These are phyloP conservation scores for Aphyosemion australe DNA, from an alignment of 2,113 vertebrate species.

Conservation along the genomic window DNA sequence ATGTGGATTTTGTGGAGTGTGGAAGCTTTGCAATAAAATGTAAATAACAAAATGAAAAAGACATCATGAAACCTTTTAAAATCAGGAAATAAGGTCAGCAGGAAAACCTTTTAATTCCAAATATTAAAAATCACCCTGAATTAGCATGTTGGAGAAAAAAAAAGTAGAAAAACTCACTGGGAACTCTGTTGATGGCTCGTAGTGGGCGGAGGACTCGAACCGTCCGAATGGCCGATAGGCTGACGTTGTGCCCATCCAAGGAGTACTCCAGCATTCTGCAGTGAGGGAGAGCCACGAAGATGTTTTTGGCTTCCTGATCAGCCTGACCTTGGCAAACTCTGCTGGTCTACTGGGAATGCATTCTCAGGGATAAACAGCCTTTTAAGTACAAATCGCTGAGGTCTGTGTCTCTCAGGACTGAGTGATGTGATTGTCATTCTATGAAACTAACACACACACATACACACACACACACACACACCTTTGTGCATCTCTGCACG, in stretches of 20 bases:
- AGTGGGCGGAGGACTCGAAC: constrained; percentile 95
- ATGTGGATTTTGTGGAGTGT: not conserved
- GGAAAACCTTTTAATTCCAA: constrained; percentile 18
- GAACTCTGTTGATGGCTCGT: constrained; percentile 98
- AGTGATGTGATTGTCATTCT: constrained; percentile 69
- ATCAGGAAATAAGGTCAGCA: constrained; percentile 19
- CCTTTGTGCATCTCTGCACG: constrained; percentile 13
- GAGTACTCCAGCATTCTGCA: constrained; percentile 98
- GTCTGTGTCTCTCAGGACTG: constrained; percentile 56
- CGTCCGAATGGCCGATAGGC: constrained; percentile 94
- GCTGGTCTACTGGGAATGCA: constrained; percentile 45
- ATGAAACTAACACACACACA: constrained; percentile 24
- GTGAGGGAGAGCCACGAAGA: constrained; percentile 37
- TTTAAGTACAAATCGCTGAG: constrained; percentile 64
- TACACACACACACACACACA: constrained; percentile 17
- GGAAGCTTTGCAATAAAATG: not conserved
- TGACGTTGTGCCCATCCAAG: constrained; percentile 95
- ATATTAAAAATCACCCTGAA: not conserved
- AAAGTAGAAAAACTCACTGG: constrained; percentile 84
- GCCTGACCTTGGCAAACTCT: constrained; percentile 58
- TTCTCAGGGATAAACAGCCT: constrained; percentile 52
- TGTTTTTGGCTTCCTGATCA: constrained; percentile 49
- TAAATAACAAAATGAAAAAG: not conserved
- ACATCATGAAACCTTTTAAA: constrained; percentile 14
- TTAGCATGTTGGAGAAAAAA: not conserved